phyloP scores from a whole-genome alignment of 2,888 invertebrate genomes.

The Desoria tigrina region DNA sequence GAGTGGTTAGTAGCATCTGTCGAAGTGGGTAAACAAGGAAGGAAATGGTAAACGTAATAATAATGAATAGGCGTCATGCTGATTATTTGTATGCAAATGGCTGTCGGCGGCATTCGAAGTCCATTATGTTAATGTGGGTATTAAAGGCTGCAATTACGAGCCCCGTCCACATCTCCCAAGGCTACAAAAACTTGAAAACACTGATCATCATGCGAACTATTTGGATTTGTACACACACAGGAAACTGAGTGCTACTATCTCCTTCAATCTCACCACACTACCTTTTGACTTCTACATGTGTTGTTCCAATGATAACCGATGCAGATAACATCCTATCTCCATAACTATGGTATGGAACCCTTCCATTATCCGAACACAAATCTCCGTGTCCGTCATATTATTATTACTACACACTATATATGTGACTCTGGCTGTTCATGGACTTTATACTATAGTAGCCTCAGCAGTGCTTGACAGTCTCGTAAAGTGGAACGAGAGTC shows the following conservation, averaged over 20 bases:
- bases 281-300: constrained; percentile 49
- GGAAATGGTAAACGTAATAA: constrained; percentile 50
- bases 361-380: not conserved
- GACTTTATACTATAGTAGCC: no score
- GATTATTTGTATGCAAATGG: constrained; percentile 54
- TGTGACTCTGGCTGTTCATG: not conserved
- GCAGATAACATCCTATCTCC: constrained; percentile 15
- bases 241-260: constrained; percentile 34
- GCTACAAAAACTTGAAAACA: constrained; percentile 48
- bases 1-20: constrained; percentile 50
- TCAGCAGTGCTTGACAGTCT: no score
- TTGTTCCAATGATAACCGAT: constrained; percentile 23
- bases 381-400: constrained; percentile 6
- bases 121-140: constrained; percentile 53
- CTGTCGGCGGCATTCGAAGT: constrained; percentile 52
- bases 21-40: constrained; percentile 43
- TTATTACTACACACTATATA: no score
- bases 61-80: constrained; percentile 54
- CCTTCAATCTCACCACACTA: constrained; percentile 38
- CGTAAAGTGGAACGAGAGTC: no score
- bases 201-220: constrained; percentile 46
- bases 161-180: constrained; percentile 45
- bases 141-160: constrained; percentile 52
- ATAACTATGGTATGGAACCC: constrained; percentile 7
- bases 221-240: constrained; percentile 46